Evolutionary conservation across 2,797 vertebrate species (phyloP), one percentile per base, ranked within the genome.

Genomic region (Tinamus major): DNA sequence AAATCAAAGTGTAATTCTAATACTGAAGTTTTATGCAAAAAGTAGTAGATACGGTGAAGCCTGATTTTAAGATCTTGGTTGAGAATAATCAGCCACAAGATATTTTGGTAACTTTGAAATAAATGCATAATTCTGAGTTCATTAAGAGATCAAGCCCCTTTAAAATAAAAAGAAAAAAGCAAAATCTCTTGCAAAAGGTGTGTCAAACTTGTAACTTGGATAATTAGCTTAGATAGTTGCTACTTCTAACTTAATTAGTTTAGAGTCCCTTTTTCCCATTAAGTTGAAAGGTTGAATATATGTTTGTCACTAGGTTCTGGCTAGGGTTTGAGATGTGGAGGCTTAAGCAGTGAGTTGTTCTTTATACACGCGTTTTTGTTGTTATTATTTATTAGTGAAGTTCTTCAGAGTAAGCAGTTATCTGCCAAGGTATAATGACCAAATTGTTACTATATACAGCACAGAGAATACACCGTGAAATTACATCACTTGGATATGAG

Each of bases 21-120:
- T 87, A 55, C 18, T 59, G 2, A 78, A 55, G 46, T 61, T 19
- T 64, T 44, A 8, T 1, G 2, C 35, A 48, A 74, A 68, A 79
- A 13, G 2, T 49, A 21, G 59, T 67, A 55, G 10, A 9, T 64
- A 53, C 63, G 39, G 75, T 89, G 39, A 56, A 56, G 14, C 5
- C 33, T 19, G 8, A 5, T 64, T 90, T 76, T 88, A 48, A 72
- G 72, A 82, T 41, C 17, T 39, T 79, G 16, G 4, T 84, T 78
- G 53, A 1, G 15, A 53, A 37, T 85, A 53, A 49, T 68, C 8
- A 10, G 44, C 21, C 42, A 67, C 16, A n/a, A 85, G 51, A 86
- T 84, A 16, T 48, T 84, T 77, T 61, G 72, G 19, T 62, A 84
- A 26, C 20, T 35, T 27, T 72, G 67, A 85, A 90, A 56, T 56